Evolutionary conservation across 2,888 invertebrate species (phyloP).

Genomic region (Diarsia rubi): DNA sequence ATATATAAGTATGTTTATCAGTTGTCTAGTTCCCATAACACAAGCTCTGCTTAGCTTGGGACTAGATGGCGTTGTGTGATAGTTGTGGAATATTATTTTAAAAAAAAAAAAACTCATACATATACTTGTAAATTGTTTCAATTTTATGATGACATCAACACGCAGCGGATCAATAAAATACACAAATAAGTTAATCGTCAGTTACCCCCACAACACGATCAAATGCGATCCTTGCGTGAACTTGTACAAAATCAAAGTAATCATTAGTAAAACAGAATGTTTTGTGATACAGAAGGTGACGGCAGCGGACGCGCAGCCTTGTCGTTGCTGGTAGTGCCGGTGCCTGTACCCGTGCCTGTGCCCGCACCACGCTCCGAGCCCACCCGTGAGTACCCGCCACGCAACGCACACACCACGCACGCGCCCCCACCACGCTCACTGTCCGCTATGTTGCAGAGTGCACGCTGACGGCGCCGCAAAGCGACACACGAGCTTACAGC

Average conservation of each 20-base stretch:
- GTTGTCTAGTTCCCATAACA: too few species aligned
- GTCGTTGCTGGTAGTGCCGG: constrained; percentile 75
- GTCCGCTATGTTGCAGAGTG: constrained; percentile 42
- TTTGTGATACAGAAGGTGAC: constrained; percentile 49
- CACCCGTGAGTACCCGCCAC: constrained; percentile 26
- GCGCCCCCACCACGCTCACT: not conserved
- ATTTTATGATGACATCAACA: too few species aligned
- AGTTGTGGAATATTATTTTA: too few species aligned
- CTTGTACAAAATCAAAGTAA: not conserved
- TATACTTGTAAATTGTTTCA: too few species aligned
- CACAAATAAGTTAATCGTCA: too few species aligned
- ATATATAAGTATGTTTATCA: too few species aligned
- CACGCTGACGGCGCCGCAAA: not conserved
- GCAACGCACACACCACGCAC: not conserved
- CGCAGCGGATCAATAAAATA: too few species aligned
- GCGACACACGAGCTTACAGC: not conserved
- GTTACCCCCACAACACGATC: not conserved
- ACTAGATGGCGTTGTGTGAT: too few species aligned
- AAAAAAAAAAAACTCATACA: too few species aligned
- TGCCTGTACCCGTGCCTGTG: constrained; percentile 69
- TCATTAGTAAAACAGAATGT: not conserved
- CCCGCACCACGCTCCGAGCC: constrained; percentile 14
- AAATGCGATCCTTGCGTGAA: not conserved
- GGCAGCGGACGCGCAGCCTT: constrained; percentile 53
- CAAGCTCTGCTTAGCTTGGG: too few species aligned